These are phyloP conservation scores for Bambusicola thoracicus DNA, from an alignment of 2,113 vertebrate species.

Conservation along the genomic window DNA sequence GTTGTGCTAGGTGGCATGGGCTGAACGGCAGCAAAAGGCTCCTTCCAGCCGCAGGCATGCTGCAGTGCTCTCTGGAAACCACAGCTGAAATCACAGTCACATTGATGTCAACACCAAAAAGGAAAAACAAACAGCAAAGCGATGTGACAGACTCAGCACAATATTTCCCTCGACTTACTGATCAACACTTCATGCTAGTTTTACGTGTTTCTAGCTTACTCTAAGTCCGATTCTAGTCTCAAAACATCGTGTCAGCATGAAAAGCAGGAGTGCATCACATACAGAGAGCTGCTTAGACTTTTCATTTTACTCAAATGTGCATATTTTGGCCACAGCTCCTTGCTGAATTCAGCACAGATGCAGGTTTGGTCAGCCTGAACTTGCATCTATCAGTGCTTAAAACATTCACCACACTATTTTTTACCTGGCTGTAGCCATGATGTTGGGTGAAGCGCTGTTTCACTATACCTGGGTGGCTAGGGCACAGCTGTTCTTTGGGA, in stretches of 20 bases:
- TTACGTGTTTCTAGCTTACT: neutral
- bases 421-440: neutral
- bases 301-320: neutral
- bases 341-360: slow-evolving; percentile 4
- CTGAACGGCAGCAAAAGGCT: neutral
- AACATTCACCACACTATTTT: neutral
- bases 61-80: neutral
- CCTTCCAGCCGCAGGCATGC: neutral
- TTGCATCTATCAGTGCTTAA: neutral
- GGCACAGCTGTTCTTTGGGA: neutral
- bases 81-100: neutral
- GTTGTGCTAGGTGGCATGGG: rapidly evolving
- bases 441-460: neutral
- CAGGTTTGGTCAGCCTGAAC: neutral
- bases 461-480: rapidly evolving
- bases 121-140: neutral
- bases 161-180: neutral
- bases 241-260: neutral
- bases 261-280: neutral
- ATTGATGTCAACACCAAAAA: neutral
- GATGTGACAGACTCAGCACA: neutral
- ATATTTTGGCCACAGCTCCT: neutral
- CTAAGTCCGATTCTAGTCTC: neutral
- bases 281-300: neutral
- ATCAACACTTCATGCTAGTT: neutral